Evolutionary conservation across 2,797 vertebrate genomes (phyloP).

Genomic region (Bryconaethiops microstoma): DNA sequence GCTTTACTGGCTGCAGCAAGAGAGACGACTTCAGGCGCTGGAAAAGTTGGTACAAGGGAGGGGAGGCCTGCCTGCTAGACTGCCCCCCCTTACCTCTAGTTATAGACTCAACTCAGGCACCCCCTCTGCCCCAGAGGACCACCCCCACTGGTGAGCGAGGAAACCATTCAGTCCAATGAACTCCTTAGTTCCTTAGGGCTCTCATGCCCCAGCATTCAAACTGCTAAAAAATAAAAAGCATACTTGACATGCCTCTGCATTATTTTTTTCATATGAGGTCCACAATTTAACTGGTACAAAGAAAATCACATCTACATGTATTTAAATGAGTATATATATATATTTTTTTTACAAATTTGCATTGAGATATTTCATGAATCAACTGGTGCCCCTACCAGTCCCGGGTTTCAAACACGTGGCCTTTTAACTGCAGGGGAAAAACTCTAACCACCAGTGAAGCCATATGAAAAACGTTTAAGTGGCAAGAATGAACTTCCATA

Average conservation of each 20-base stretch:
- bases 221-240: not conserved
- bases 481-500: no score
- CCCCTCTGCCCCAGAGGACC: constrained; percentile 15
- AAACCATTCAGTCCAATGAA: not conserved
- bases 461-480: no score
- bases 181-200: not conserved
- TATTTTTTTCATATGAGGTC: not conserved
- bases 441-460: no score
- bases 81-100: constrained; percentile 49
- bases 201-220: not conserved
- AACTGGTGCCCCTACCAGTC: no score
- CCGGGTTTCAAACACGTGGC: no score
- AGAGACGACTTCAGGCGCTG: constrained; percentile 57
- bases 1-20: constrained; percentile 80
- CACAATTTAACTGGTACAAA: not conserved
- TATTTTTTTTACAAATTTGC: no score
- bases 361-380: no score
- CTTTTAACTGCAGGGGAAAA: no score
- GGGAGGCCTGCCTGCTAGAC: constrained; percentile 24
- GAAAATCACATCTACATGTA: not conserved
- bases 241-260: not conserved
- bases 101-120: not conserved
- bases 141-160: not conserved
- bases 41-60: constrained; percentile 37
- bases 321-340: no score